phyloP scores from a whole-genome alignment of 2,113 vertebrate genomes.

The Platysternon megacephalum region DNA sequence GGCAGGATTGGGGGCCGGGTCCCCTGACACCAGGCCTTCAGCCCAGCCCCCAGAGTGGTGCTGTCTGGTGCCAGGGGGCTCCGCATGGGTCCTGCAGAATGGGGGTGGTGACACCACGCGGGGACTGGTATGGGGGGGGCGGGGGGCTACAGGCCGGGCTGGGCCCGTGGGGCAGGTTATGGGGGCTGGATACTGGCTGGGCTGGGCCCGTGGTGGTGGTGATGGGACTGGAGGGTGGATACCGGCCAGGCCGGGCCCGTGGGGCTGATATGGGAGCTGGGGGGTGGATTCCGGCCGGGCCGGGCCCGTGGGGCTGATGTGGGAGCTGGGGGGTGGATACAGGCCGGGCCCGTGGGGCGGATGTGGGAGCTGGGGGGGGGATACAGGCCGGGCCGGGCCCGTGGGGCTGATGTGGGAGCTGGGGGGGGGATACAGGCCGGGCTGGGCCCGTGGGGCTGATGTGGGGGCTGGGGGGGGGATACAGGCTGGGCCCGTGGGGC shows the following conservation, averaged over 20 bases:
- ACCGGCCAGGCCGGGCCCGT: too few relatives aligned
- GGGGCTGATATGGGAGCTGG: neutral
- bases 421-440: neutral
- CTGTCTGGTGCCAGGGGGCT: too few relatives aligned
- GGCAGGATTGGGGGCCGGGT: too few relatives aligned
- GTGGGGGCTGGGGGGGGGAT: neutral
- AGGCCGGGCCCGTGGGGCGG: neutral
- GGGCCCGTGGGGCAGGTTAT: neutral
- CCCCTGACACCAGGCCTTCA: too few relatives aligned
- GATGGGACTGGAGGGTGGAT: neutral
- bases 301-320: neutral
- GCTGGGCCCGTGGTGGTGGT: neutral
- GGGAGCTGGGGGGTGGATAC: neutral
- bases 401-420: neutral
- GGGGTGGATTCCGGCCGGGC: neutral
- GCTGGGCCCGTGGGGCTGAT: neutral
- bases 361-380: neutral
- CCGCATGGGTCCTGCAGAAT: neutral
- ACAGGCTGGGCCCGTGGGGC: neutral
- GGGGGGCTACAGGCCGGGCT: too few relatives aligned
- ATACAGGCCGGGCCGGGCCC: too few relatives aligned
- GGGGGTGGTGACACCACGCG: too few relatives aligned
- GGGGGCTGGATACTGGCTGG: too few relatives aligned
- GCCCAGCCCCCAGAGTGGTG: too few relatives aligned
- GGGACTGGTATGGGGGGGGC: neutral